Conservation (phyloP, 2,113 vertebrate genomes). For the Megaceryle torquata region DNA sequence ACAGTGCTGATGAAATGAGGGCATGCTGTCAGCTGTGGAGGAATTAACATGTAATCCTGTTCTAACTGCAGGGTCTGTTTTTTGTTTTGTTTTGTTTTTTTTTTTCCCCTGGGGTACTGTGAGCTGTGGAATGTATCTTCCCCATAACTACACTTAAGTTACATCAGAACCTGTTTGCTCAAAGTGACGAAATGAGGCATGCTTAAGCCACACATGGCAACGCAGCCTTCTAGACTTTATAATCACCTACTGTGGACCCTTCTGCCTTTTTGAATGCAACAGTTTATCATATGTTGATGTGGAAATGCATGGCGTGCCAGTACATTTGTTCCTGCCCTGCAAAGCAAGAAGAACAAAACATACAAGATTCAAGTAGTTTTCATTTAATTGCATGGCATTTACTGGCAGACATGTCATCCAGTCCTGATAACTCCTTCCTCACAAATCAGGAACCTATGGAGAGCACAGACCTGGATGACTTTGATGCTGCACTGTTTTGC, state of each 20-base stretch:
- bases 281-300: neutral
- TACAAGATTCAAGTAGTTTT: neutral
- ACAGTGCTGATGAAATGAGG: neutral
- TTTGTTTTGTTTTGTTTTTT: neutral
- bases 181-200: neutral
- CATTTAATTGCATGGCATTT: neutral
- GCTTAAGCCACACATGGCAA: neutral
- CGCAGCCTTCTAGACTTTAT: neutral
- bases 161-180: neutral
- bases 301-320: neutral
- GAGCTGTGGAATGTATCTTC: neutral
- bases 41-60: neutral
- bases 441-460: neutral
- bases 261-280: neutral
- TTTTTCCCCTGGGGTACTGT: neutral
- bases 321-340: neutral
- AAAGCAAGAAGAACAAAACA: neutral
- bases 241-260: neutral
- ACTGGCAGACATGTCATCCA: neutral
- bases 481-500: neutral
- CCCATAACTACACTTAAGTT: neutral
- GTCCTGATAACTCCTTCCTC: neutral
- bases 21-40: neutral
- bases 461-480: neutral
- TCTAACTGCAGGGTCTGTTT: neutral